Percentiles rank a stretch among this genome's conserved stretches.
phyloP scores from a whole-genome alignment of 2,113 vertebrate species.

The Petroica traversi region DNA sequence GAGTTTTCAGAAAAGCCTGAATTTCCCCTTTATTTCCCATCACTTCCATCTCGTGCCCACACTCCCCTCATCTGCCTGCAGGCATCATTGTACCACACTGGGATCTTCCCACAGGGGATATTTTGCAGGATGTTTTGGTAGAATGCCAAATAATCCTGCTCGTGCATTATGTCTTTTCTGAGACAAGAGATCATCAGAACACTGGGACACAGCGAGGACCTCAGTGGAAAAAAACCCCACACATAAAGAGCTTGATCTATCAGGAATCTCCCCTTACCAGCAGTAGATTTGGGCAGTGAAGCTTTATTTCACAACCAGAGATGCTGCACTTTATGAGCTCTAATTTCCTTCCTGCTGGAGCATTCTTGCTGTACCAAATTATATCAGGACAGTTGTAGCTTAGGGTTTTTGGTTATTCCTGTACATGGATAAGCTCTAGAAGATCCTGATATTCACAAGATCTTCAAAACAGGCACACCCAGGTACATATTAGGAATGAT shows the following conservation, averaged over 20 bases:
- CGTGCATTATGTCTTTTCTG: background rate
- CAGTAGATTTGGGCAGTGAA: background rate
- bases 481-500: background rate
- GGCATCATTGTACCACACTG: background rate
- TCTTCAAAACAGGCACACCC: background rate
- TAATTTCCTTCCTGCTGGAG: background rate
- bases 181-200: background rate
- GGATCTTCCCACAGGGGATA: background rate
- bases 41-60: background rate
- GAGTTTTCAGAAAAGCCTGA: background rate
- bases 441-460: background rate
- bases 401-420: background rate
- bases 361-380: background rate
- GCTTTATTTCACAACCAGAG: background rate
- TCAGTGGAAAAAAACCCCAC: fast-evolving
- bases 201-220: background rate
- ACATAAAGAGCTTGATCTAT: background rate
- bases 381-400: background rate
- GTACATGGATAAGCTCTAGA: background rate
- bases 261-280: background rate
- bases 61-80: background rate
- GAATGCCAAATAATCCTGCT: background rate
- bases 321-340: background rate
- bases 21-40: background rate
- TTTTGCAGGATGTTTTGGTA: background rate